Base-by-base conservation (phyloP, 2,888 invertebrate species). In the Campaea margaritaria region DNA sequence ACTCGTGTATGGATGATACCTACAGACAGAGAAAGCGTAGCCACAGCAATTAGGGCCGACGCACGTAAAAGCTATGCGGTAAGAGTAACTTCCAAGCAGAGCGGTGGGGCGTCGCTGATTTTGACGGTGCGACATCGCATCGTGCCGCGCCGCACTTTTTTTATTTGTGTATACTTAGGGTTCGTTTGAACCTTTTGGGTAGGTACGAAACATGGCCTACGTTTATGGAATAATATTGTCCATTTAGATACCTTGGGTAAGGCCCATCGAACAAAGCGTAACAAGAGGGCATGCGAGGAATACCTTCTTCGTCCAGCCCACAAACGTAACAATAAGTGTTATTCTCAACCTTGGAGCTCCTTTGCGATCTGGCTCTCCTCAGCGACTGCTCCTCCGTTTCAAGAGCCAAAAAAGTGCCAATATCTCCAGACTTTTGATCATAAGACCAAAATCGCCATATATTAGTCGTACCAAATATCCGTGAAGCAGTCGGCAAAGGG, bases 241-340 rank as follows among this genome's bases (percentile, higher is more conserved):
- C n/a, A n/a, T n/a, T n/a, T n/a, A n/a, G n/a, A 1, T 43, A 36
- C n/a, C 43, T 16, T 47, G 67, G 49, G 0, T 45, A 34, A 4
- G 65, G 62, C 7, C 67, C 34, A n/a, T 58, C 65, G 41, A 70
- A 75, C 3, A 55, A 41, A 31, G 69, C 53, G 21, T 68, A 60
- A 48, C 73, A 75, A 4, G 66, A 8, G 0, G 68, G 57, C 9
- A 27, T 54, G 2, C 13, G 11, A 0, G 69, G 70, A 0, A 73
- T 63, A 0, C 51, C 54, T 0, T 48, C 13, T 2, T 27, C 28
- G 9, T 63, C 52, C 15, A 62, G 14, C 2, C 67, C 68, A 16
- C 69, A 72, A 10, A 58, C 53, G 47, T 65, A 70, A 44, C 68
- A 70, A n/a, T 31, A 55, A 1, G 53, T 34, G 31, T 50, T 34